phyloP scores from a whole-genome alignment of 2,888 invertebrate genomes.

The Zeuzera pyrina region DNA sequence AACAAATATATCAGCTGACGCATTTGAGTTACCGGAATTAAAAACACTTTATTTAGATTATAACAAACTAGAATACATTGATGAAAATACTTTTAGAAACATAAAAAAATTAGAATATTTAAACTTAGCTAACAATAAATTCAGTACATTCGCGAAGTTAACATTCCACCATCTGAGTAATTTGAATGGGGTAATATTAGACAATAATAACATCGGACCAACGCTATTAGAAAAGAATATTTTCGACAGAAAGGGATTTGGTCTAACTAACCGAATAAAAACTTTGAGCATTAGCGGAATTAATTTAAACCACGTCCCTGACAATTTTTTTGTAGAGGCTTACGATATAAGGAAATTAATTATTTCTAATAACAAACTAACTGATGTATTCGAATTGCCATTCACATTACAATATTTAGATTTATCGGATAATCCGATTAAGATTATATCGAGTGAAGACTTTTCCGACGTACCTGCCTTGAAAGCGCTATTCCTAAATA shows the following conservation, averaged over 20 bases:
- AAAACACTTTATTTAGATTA: conserved; percentile 51
- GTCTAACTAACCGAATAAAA: conserved; percentile 43
- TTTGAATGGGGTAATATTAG: conserved; percentile 51
- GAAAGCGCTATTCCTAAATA: conserved; percentile 68
- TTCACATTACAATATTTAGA: conserved; percentile 72
- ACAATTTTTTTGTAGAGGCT: conserved; percentile 53
- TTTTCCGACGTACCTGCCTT: conserved; percentile 65
- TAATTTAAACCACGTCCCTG: conserved; percentile 34
- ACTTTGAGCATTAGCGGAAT: conserved; percentile 43
- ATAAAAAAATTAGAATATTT: conserved; percentile 50
- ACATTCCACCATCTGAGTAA: conserved; percentile 46
- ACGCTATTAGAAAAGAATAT: conserved; percentile 37
- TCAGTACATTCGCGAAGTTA: conserved; percentile 44
- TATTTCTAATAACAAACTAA: conserved; percentile 70
- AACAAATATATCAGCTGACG: conserved; percentile 28
- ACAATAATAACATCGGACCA: conserved; percentile 53
- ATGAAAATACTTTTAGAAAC: conserved; percentile 42
- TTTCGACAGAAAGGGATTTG: conserved; percentile 48
- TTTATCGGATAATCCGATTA: conserved; percentile 74
- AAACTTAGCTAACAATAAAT: conserved; percentile 55
- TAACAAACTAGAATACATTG: conserved; percentile 44
- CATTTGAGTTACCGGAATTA: conserved; percentile 41
- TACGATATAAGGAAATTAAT: conserved; percentile 57
- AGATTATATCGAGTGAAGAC: conserved; percentile 56
- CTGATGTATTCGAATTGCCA: conserved; percentile 69